These are phyloP conservation scores for Phocoena sinus DNA, from an alignment of 2,113 vertebrate species.

Conservation along the genomic window DNA sequence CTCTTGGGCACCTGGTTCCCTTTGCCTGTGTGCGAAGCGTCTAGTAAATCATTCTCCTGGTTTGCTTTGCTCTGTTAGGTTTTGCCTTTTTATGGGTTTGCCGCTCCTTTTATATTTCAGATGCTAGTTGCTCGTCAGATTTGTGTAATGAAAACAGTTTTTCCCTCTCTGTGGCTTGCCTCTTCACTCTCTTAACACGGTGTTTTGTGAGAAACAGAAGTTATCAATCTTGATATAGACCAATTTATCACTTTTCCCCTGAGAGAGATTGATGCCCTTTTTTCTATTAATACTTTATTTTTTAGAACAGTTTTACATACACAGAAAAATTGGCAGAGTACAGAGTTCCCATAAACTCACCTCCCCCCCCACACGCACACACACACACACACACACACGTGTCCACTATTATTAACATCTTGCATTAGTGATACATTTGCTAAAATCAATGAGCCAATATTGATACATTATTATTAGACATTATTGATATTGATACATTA, in stretches of 20 bases:
- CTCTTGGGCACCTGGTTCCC: rapidly evolving
- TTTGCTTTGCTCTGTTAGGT: not conserved
- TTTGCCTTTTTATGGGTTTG: not conserved
- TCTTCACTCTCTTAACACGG: rapidly evolving
- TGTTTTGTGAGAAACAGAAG: too few species aligned
- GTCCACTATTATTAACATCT: rapidly evolving
- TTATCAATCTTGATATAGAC: rapidly evolving
- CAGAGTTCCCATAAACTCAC: too few species aligned
- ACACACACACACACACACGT: too few species aligned
- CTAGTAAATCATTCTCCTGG: not conserved
- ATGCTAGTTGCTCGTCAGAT: not conserved
- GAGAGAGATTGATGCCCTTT: rapidly evolving
- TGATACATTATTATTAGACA: rapidly evolving
- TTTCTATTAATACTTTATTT: not conserved
- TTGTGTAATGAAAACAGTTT: rapidly evolving
- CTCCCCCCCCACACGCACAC: not conserved
- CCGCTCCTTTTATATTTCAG: not conserved
- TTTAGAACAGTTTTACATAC: not conserved
- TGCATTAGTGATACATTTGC: rapidly evolving
- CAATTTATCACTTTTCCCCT: not conserved
- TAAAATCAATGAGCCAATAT: rapidly evolving
- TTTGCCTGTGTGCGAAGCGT: rapidly evolving
- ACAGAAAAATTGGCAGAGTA: not conserved
- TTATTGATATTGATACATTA: too few species aligned
- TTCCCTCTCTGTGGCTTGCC: not conserved